These are phyloP conservation scores for Thalassoma bifasciatum DNA, from an alignment of 2,113 vertebrate species.

Conservation along the genomic window DNA sequence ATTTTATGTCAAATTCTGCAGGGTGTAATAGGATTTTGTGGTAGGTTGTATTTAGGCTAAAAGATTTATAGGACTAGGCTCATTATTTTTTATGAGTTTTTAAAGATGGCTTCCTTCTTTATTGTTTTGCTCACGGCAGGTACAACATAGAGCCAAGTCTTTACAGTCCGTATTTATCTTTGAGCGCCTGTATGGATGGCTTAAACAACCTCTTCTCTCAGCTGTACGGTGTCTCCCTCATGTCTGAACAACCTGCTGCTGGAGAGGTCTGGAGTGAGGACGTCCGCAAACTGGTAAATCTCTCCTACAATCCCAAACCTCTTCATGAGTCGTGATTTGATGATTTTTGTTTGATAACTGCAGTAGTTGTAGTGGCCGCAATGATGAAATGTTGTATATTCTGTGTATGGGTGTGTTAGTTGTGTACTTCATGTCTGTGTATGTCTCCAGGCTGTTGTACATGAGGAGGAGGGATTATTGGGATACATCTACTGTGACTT, in stretches of 20 bases:
- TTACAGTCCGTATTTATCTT: constrained; percentile 94
- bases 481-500: constrained; percentile 99
- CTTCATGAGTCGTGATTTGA: not conserved
- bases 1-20: too few relatives aligned
- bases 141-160: constrained; percentile 96
- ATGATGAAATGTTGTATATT: not conserved
- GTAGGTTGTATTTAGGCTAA: too few relatives aligned
- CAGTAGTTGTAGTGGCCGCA: not conserved
- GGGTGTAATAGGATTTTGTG: too few relatives aligned
- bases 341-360: not conserved
- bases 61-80: too few relatives aligned
- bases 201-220: constrained; percentile 90
- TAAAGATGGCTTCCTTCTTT: not conserved
- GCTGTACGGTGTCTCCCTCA: constrained; percentile 90
- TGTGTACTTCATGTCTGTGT: constrained; percentile 23
- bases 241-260: constrained; percentile 86
- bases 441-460: constrained; percentile 90
- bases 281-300: constrained; percentile 91
- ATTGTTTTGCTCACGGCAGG: constrained; percentile 76
- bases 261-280: constrained; percentile 97
- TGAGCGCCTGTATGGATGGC: constrained; percentile 97
- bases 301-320: not conserved
- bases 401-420: not conserved
- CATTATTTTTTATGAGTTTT: not conserved
- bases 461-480: constrained; percentile 93